These are phyloP conservation scores for Urophycis tenuis DNA, from an alignment of 2,797 vertebrate genomes.

Conservation along the genomic window DNA sequence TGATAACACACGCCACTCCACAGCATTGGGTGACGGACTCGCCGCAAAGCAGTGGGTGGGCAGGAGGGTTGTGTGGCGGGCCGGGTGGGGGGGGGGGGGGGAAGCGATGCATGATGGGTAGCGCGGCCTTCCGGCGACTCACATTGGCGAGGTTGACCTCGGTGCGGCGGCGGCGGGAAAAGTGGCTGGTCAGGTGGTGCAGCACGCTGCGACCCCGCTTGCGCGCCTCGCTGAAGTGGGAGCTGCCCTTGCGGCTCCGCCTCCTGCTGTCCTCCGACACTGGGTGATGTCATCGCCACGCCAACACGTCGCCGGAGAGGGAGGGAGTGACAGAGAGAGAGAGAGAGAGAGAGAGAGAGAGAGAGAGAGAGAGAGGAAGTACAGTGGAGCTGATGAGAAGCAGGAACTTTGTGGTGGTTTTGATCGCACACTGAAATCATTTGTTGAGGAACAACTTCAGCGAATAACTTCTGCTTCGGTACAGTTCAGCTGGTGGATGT, in stretches of 20 bases:
- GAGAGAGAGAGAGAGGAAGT: not conserved
- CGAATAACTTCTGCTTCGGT: not conserved
- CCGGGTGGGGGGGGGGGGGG: not conserved
- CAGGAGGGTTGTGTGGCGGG: not conserved
- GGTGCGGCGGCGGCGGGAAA: slow-evolving; percentile 70
- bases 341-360: too few relatives aligned
- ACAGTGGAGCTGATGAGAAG: not conserved
- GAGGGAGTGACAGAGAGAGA: too few relatives aligned
- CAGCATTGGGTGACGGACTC: not conserved
- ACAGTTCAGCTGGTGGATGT: not conserved
- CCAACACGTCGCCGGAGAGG: not conserved
- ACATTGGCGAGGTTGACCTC: slow-evolving; percentile 82
- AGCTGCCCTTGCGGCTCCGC: slow-evolving; percentile 73
- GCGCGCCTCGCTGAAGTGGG: slow-evolving; percentile 73
- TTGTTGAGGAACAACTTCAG: too few relatives aligned
- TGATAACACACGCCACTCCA: not conserved
- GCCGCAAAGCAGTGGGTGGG: not conserved
- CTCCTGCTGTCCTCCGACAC: slow-evolving; percentile 76
- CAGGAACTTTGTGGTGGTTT: not conserved
- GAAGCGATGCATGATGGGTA: not conserved
- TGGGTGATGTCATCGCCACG: slow-evolving; percentile 7
- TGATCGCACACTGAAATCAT: not conserved
- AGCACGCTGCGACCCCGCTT: slow-evolving; percentile 79
- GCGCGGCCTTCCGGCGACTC: slow-evolving; percentile 56
- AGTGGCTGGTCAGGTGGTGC: slow-evolving; percentile 80